Percentiles rank a stretch among this genome's conserved stretches.
Evolutionary conservation across 2,113 vertebrate genomes (phyloP).

Genomic region (Toxotes chatareus): DNA sequence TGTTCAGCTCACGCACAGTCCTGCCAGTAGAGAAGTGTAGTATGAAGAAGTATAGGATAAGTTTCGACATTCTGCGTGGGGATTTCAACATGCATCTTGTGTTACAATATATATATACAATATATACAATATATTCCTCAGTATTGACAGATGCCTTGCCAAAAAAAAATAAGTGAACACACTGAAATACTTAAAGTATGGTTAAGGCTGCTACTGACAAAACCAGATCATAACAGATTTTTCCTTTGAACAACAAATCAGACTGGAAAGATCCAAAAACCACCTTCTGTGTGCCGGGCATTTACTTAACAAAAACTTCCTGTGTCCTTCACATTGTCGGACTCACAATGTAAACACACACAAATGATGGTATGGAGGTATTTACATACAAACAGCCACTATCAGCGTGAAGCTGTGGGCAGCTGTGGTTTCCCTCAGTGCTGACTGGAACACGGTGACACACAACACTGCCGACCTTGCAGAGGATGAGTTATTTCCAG

Average conservation of each 20-base stretch:
- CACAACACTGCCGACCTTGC: constrained; percentile 26
- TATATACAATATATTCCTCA: neutral
- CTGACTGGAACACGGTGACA: constrained; percentile 4
- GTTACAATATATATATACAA: neutral
- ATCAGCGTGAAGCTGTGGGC: constrained; percentile 28
- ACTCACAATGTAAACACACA: constrained; percentile 36
- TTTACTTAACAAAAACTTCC: constrained; percentile 10
- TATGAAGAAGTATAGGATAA: neutral
- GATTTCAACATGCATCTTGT: neutral
- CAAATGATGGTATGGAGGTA: constrained; percentile 27
- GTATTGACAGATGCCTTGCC: neutral
- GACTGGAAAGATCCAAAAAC: neutral
- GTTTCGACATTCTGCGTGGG: neutral
- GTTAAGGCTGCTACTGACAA: no score
- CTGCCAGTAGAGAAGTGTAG: neutral
- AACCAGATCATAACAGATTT: no score
- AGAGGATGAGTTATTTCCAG: neutral
- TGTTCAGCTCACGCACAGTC: neutral
- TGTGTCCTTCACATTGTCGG: constrained; percentile 43
- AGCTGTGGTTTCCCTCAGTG: constrained; percentile 14
- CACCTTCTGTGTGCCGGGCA: neutral
- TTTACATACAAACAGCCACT: constrained; percentile 74
- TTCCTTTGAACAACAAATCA: neutral
- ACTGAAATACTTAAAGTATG: no score
- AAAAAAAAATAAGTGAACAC: no score